These are phyloP conservation scores for Pecten maximus DNA, from an alignment of 2,888 invertebrate species.

Conservation along the genomic window DNA sequence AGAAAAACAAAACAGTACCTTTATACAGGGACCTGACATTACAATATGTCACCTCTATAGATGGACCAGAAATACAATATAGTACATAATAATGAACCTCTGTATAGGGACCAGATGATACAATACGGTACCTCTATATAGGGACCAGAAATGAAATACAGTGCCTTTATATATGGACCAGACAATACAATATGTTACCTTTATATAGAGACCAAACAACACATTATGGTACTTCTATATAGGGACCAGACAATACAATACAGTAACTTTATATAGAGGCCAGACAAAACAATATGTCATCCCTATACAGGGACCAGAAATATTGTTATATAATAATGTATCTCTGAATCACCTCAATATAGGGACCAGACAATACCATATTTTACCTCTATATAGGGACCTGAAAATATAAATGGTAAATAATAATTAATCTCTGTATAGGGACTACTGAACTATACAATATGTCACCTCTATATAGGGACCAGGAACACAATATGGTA, in stretches of 20 bases:
- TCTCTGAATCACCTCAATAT: background rate
- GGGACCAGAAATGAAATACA: background rate
- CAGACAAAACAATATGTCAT: background rate
- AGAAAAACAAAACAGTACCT: too few relatives aligned
- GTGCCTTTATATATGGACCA: background rate
- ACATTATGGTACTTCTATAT: too few relatives aligned
- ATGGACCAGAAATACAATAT: background rate
- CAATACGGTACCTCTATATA: slow-evolving; percentile 8
- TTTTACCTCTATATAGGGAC: background rate
- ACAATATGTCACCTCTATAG: background rate
- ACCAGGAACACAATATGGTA: background rate
- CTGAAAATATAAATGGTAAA: background rate
- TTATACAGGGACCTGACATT: background rate
- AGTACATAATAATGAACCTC: background rate
- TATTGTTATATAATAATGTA: background rate
- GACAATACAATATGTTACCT: too few relatives aligned
- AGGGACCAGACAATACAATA: too few relatives aligned
- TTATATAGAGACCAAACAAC: too few relatives aligned
- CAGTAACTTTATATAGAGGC: too few relatives aligned
- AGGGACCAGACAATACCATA: background rate
- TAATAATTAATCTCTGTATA: background rate
- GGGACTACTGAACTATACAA: background rate
- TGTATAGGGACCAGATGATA: background rate
- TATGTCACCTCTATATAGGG: background rate
- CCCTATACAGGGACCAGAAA: background rate